Evolutionary conservation across 2,113 vertebrate genomes (phyloP).

Genomic region (Gorsachius goisagi): DNA sequence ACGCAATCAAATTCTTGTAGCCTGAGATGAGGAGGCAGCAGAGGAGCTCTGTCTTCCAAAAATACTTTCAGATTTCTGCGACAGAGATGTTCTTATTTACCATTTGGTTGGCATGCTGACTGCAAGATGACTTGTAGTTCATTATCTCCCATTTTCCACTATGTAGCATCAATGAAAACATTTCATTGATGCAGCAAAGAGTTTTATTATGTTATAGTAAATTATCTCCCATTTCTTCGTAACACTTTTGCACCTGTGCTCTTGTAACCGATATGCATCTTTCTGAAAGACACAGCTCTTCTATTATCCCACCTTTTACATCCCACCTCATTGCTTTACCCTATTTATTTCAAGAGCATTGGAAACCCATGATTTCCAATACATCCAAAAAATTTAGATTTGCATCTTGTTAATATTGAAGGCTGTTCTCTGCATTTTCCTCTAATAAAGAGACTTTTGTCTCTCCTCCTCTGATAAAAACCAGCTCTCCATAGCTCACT

Average conservation of each 20-base stretch:
- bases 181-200: background rate
- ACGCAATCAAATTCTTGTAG: background rate
- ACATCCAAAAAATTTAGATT: background rate
- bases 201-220: background rate
- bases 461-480: background rate
- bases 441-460: background rate
- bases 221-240: background rate
- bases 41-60: background rate
- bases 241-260: background rate
- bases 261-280: background rate
- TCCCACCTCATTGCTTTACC: background rate
- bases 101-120: background rate
- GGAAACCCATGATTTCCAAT: background rate
- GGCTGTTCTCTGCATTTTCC: background rate
- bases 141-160: background rate
- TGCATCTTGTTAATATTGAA: background rate
- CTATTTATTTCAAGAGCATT: background rate
- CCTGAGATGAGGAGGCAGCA: background rate
- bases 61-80: background rate
- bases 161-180: background rate
- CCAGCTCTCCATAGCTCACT: background rate
- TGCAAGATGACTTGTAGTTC: background rate
- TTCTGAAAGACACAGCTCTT: background rate
- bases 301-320: background rate
- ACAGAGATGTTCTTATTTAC: background rate